Base-by-base conservation (phyloP, 1,140 invertebrate species). In the Drosophila leontia region DNA sequence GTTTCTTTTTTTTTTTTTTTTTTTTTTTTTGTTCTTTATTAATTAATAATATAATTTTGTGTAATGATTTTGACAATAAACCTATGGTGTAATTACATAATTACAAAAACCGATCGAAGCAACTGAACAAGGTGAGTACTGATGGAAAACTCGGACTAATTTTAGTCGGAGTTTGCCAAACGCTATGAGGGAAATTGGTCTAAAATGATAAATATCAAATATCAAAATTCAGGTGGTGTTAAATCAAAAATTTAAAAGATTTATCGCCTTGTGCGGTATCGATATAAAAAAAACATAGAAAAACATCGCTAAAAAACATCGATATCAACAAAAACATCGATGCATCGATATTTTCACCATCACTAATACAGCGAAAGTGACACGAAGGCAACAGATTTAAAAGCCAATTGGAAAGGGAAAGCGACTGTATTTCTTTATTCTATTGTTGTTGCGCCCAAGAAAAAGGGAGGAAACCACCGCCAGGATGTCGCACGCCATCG, bases 11-110 rank as follows among this genome's bases (percentile, higher is more conserved):
- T n/a, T 55, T 42, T 75, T 64, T 63, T 62, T 77, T 86, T 48
- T 75, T 71, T 88, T 81, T 79, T 72, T 86, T 69, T 87, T 34
- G n/a, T 17, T 34, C n/a, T 17, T 51, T 51, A 51, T 51, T 88
- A 81, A 88, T 88, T 26, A 68, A 81, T 79, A 65, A 82, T 80
- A 69, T 55, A 68, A 77, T 50, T 77, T 77, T 83, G 76, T 88
- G 71, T 80, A 86, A 88, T 90, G 80, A 71, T 80, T 78, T 87
- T 88, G 80, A 78, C 77, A 88, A 88, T 84, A 87, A 76, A 78
- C 75, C 82, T 77, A 71, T 84, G 81, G 72, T 90, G 80, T 88
- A 88, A 87, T 86, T 72, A 70, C 32, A 51, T 84, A 84, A 87
- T 86, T 72, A 70, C 32, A 35, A 42, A 13, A 26, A 9, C 9